These are phyloP conservation scores for Tachycineta bicolor DNA, from an alignment of 2,113 vertebrate genomes.

Conservation along the genomic window DNA sequence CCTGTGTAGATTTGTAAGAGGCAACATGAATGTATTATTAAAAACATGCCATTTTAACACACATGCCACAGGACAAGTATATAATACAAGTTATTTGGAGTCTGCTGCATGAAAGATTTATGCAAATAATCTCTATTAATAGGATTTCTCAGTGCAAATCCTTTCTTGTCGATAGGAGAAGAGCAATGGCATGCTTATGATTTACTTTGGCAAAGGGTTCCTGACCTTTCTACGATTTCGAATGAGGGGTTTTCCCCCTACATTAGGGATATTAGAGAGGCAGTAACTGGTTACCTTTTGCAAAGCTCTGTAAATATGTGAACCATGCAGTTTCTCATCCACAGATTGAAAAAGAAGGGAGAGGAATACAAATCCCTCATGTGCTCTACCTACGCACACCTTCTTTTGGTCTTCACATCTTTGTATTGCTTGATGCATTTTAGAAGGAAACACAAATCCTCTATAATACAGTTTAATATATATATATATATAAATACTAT, in stretches of 20 bases:
- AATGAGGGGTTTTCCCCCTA: background rate
- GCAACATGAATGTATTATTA: background rate
- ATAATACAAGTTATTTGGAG: background rate
- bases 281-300: background rate
- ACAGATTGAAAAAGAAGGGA: background rate
- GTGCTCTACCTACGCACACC: background rate
- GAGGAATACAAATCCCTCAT: background rate
- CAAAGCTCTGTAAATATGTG: background rate
- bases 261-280: background rate
- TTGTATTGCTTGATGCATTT: background rate
- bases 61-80: background rate
- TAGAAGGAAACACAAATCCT: background rate
- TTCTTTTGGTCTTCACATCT: background rate
- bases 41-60: background rate
- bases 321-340: background rate
- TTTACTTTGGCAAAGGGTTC: background rate
- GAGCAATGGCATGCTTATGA: background rate
- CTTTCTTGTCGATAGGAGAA: background rate
- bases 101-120: background rate
- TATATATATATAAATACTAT: no score
- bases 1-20: background rate
- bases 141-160: conserved; percentile 24
- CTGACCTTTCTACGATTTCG: background rate
- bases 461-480: background rate
- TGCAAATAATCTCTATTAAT: conserved; percentile 12